Evolutionary conservation across 2,888 invertebrate genomes (phyloP), one percentile per base, ranked within the genome.

Genomic region (Eristalinus aeneus): DNA sequence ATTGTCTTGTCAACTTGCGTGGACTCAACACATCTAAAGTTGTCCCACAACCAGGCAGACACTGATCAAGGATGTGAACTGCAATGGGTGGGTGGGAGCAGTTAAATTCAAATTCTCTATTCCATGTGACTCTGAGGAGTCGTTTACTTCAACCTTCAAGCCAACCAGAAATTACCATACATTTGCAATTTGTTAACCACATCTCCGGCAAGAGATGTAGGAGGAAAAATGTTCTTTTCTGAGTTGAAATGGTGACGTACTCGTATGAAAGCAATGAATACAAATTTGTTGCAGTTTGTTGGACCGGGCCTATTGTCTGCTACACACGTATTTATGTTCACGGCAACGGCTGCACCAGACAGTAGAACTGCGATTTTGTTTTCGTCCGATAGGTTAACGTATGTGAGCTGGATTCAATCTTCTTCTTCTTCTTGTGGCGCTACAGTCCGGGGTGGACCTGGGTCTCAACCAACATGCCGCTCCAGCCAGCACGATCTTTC

Each of bases 121-220:
- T 74, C 39, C 74, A 84, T 79, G 63, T 54, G 16, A 27, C 84
- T 63, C 79, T 27, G 23, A 75, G 65, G 79, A 72, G 71, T 39
- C 72, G 58, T 84, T 79, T 46, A 32, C 32, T 20, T 11, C 58
- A 16, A 46, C 27, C 46, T 23, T 56, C n/a, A 6, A 34, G 39
- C 9, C 56, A 79, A n/a, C n/a, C n/a, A n/a, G n/a, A n/a, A n/a
- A n/a, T 79, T 79, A 79, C 53, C 78, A 79, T 84, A 84, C 79
- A 71, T 84, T 36, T 54, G 46, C 71, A 84, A 79, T 84, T 39
- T 71, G 65, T 54, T 78, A 23, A 34, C 60, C 8, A 54, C 46
- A 16, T 46, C 46, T 16, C 46, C 16, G 46, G 16, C 46, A 8
- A 8, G 1, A 16, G 46, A 3, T n/a, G 46, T 16, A 34, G 34